Base-by-base conservation (phyloP, 1,140 invertebrate genomes). In the Ips typographus region DNA sequence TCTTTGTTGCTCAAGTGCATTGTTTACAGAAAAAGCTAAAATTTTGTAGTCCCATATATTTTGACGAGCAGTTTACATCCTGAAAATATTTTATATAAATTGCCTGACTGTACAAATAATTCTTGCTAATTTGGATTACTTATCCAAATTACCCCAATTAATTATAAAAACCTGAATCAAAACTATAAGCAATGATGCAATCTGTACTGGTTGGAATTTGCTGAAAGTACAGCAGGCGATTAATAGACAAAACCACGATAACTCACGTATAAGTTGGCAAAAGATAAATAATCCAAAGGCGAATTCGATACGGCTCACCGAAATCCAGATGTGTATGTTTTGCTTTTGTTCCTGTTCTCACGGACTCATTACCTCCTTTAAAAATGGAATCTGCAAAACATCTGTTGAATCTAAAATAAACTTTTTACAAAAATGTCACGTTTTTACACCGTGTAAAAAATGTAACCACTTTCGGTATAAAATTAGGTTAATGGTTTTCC, bases 271-370 rank as follows among this genome's bases (percentile, higher is more conserved):
- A 41, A 43, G 40, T 56, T 68, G 36, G 58, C 66, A 44, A 56
- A 59, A 65, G 56, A 70, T 40, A 70, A 70, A 70, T 69, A 64
- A 70, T 65, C 62, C 41, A 62, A 64, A 72, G 53, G 22, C 38
- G 37, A 52, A 71, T 70, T 71, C 51, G 62, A 70, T 71, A 70
- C 52, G 64, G 43, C 42, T 65, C 56, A 51, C 61, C 39, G 65
- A 73, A 71, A 64, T 73, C 71, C 73, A 74, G 71, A 74, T 75
- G 72, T 75, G 72, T 71, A 71, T 75, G 65, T 75, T 72, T 71
- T 73, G 71, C 72, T 73, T 75, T 75, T 75, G 72, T 75, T 75
- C 71, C 72, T 75, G 74, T 75, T 75, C 74, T 75, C 74, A 75
- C 72, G 74, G 71, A 71, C 72, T 72, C 72, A 68, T 75, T 75